These are phyloP conservation scores for Loxodonta africana DNA, from an alignment of 2,113 vertebrate genomes.

Conservation along the genomic window DNA sequence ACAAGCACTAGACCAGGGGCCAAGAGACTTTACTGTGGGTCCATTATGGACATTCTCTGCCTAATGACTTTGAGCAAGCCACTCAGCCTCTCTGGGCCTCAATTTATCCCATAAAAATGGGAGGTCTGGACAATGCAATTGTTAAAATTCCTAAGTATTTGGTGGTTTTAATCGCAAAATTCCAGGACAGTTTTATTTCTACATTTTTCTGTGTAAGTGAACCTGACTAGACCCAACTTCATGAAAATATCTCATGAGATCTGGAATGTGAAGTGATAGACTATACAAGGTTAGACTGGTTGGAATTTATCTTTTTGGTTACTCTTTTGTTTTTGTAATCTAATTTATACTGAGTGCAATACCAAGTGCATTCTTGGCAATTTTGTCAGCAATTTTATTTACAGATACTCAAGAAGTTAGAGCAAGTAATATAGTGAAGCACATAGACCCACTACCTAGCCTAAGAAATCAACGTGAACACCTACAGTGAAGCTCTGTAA, in stretches of 20 bases:
- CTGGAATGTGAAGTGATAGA: not conserved
- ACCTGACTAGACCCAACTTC: not conserved
- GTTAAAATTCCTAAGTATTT: not conserved
- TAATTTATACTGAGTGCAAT: not conserved
- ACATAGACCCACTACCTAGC: not conserved
- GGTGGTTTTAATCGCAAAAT: not conserved
- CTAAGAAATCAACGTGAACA: not conserved
- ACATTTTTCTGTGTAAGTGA: not conserved
- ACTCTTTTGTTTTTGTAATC: not conserved
- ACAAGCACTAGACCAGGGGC: not conserved
- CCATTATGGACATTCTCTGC: not conserved
- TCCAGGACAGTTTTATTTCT: conserved; percentile 11
- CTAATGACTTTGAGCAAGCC: not conserved
- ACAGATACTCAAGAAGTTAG: not conserved
- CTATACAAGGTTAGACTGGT: not conserved
- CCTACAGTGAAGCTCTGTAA: accelerated
- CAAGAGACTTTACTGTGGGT: not conserved
- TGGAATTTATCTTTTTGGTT: not conserved
- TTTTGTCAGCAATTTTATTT: not conserved
- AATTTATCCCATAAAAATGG: not conserved
- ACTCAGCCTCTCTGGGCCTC: not conserved
- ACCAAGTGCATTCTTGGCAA: not conserved
- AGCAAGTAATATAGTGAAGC: accelerated
- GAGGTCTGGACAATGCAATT: not conserved
- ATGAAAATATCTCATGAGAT: not conserved